Conservation (phyloP, 1,140 invertebrate species). For the Eufriesea mexicana region DNA sequence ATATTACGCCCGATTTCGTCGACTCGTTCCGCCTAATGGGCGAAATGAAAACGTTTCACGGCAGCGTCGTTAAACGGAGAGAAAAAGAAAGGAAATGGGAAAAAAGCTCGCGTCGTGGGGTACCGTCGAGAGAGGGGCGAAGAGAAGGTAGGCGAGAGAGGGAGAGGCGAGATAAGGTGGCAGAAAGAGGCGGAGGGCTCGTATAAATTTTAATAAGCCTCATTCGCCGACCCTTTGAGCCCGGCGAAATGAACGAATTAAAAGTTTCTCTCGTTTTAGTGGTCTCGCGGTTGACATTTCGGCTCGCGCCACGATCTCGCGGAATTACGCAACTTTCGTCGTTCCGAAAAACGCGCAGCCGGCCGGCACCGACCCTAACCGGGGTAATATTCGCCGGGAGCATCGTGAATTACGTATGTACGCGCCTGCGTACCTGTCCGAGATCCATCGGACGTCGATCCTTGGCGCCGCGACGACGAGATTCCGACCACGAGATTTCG, state of each 20-base stretch:
- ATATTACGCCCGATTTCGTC: neutral
- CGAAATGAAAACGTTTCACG: slow-evolving; percentile 29
- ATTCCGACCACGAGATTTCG: too few relatives aligned
- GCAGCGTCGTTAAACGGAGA: neutral
- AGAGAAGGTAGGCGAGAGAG: neutral
- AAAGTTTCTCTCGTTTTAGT: slow-evolving; percentile 79
- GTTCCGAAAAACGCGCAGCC: slow-evolving; percentile 64
- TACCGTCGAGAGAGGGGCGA: neutral
- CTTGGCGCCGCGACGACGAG: too few relatives aligned
- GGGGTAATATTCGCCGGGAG: slow-evolving; percentile 49
- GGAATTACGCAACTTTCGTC: slow-evolving; percentile 76
- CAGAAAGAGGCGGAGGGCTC: slow-evolving; percentile 15
- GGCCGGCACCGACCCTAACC: neutral
- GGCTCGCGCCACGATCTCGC: slow-evolving; percentile 65
- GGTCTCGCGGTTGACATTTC: slow-evolving; percentile 80
- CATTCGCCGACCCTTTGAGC: slow-evolving; percentile 77
- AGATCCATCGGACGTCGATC: neutral
- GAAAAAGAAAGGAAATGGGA: neutral
- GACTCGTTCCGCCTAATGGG: neutral
- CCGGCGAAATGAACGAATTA: slow-evolving; percentile 79
- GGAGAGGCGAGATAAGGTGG: slow-evolving; percentile 19
- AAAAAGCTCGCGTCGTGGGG: neutral
- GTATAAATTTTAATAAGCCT: slow-evolving; percentile 80
- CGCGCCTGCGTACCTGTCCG: neutral
- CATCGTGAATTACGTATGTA: slow-evolving; percentile 65